Evolutionary conservation across 2,888 invertebrate species (phyloP).

Genomic region (Choristoneura rosaceana): DNA sequence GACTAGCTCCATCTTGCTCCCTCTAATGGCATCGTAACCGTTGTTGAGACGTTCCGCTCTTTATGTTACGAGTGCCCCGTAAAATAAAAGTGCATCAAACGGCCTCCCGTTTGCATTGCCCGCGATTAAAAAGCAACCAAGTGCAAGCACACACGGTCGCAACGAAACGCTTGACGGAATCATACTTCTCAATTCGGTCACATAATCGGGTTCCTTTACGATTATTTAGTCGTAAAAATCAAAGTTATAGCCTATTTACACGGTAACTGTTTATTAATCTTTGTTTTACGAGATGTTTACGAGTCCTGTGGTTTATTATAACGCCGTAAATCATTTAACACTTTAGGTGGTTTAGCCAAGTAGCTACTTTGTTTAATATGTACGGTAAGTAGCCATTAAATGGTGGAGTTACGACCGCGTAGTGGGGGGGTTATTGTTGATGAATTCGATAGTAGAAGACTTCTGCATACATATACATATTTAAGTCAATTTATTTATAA

Average conservation of each 20-base stretch:
- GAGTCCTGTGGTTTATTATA: constrained; percentile 81
- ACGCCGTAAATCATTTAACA: constrained; percentile 82
- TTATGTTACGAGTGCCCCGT: constrained; percentile 83
- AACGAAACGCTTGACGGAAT: constrained; percentile 45
- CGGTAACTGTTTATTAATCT: constrained; percentile 85
- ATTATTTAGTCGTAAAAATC: constrained; percentile 87
- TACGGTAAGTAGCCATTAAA: constrained; percentile 36
- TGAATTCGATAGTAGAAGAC: background rate
- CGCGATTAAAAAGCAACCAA: constrained; percentile 73
- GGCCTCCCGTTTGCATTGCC: constrained; percentile 82
- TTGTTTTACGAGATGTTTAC: constrained; percentile 77
- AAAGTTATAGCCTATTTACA: constrained; percentile 86
- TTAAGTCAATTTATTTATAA: background rate
- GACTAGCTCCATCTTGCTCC: constrained; percentile 54
- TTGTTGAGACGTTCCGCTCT: constrained; percentile 82
- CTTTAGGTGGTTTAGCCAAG: constrained; percentile 55
- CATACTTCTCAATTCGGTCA: constrained; percentile 62
- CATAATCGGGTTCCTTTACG: constrained; percentile 82
- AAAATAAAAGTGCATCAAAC: constrained; percentile 85
- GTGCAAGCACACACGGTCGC: constrained; percentile 50
- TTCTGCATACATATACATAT: background rate
- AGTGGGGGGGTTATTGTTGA: background rate
- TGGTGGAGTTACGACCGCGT: constrained; percentile 49
- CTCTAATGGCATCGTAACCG: constrained; percentile 68
- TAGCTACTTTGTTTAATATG: constrained; percentile 41